These are phyloP conservation scores for Temnothorax nylanderi DNA, from an alignment of 1,140 invertebrate genomes.

Conservation along the genomic window DNA sequence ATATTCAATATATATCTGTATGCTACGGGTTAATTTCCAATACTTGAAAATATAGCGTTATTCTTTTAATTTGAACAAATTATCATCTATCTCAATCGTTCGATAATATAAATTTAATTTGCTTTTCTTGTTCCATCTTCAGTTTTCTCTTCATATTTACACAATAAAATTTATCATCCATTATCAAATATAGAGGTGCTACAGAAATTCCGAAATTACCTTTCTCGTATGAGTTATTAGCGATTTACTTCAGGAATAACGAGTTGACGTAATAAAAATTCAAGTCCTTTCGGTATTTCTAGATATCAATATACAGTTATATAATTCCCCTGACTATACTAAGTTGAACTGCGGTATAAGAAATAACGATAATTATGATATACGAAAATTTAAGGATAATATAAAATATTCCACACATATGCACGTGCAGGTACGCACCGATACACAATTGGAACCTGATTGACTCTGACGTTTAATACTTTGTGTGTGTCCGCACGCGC, in stretches of 20 bases:
- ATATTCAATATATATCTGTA: not conserved
- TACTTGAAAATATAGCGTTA: not conserved
- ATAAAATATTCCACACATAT: not conserved
- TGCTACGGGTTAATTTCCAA: not conserved
- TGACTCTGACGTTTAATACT: not conserved
- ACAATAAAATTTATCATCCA: not conserved
- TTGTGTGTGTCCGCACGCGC: too few species aligned
- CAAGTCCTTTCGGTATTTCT: not conserved
- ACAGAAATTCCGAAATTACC: not conserved
- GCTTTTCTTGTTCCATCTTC: not conserved
- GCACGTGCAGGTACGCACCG: not conserved
- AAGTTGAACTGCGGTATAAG: not conserved
- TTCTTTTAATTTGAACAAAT: constrained; percentile 10
- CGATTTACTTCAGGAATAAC: not conserved
- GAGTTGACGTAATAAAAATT: not conserved
- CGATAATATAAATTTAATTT: not conserved
- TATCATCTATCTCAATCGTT: not conserved
- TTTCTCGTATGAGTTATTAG: not conserved
- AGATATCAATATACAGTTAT: not conserved
- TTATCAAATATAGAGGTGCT: too few species aligned
- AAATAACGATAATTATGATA: not conserved
- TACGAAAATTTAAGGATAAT: not conserved
- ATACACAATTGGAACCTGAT: not conserved
- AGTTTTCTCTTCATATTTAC: not conserved
- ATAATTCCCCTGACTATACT: too few species aligned